Base-by-base conservation (phyloP, 2,888 invertebrate species). In the Tanytarsus gracilentus region DNA sequence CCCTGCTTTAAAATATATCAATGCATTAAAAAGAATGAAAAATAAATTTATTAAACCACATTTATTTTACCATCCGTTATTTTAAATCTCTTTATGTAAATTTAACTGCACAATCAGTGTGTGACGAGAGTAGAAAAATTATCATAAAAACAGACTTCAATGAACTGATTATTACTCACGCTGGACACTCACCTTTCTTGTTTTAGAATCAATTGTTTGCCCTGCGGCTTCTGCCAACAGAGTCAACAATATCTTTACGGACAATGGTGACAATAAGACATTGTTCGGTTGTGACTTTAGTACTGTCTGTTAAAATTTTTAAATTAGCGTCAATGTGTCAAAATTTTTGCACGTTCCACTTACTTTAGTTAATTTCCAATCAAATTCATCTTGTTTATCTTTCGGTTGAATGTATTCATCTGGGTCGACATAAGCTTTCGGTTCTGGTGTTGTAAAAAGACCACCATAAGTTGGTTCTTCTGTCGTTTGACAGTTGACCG, bases 241-340 rank as follows among this genome's bases (percentile, higher is more conserved):
- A 0, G 84, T 83, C 63, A 90, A 69, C 0, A 85, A 80, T 64
- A 88, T 68, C 72, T 89, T 88, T 48, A 88, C 70, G 2, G 88
- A 87, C 63, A 89, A 75, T 0, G 90, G 88, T 0, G 89, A 90
- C 49, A 88, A 68, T 21, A 89, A 73, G 59, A 86, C 76, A 72
- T 89, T 89, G 11, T 77, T 18, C 23, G 44, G 23, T 44, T 44
- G 44, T 2, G 44, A 4, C 49, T 14, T 48, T 18, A 30, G 5
- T 29, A 48, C 63, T 7, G 33, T 33, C 58, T 51, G 36, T 16
- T 40, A 33, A 50, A 61, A n/a, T 48, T 27, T 30, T n/a, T 27
- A 23, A n/a, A 18, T 52, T 2, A 48, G 11, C 1, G 14, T 33
- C n/a, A 33, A 21, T 44, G 44, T 44, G 1, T 62, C 25, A 16